phyloP scores from a whole-genome alignment of 2,797 vertebrate species.

The Australoheros facetus region DNA sequence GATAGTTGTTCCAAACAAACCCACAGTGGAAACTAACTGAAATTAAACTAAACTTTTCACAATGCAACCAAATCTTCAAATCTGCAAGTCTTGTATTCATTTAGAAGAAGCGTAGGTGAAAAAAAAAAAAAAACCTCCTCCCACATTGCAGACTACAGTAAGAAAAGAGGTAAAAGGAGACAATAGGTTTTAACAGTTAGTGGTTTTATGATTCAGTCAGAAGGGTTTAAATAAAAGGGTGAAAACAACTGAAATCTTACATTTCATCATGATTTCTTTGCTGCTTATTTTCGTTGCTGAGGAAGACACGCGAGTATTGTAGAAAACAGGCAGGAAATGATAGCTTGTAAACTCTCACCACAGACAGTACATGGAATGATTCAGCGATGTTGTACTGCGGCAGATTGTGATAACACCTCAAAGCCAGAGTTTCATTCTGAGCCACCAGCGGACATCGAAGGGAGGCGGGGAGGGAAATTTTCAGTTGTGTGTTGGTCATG shows the following conservation, averaged over 20 bases:
- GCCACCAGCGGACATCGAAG: constrained; percentile 7
- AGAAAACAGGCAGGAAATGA: constrained; percentile 19
- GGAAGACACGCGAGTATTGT: neutral
- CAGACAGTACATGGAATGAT: constrained; percentile 21
- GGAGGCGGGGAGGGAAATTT: constrained; percentile 2
- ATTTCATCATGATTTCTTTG: neutral
- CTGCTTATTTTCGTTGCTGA: constrained; percentile 1
- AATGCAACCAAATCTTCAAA: neutral
- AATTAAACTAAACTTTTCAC: neutral
- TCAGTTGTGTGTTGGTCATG: constrained; percentile 56
- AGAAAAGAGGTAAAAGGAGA: neutral
- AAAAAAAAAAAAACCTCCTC: too few relatives aligned
- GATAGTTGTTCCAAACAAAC: neutral
- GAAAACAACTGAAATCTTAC: neutral
- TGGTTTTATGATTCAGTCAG: neutral
- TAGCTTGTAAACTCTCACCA: constrained; percentile 17
- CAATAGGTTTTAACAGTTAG: neutral
- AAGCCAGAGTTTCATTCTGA: constrained; percentile 19
- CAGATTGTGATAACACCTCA: constrained; percentile 29
- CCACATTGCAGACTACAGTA: too few relatives aligned
- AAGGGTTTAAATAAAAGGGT: neutral
- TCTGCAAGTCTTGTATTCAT: neutral
- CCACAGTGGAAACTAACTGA: neutral
- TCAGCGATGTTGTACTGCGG: constrained; percentile 17
- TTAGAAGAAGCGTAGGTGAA: neutral